phyloP scores from a whole-genome alignment of 2,888 invertebrate genomes.

The Augiades crinisus region DNA sequence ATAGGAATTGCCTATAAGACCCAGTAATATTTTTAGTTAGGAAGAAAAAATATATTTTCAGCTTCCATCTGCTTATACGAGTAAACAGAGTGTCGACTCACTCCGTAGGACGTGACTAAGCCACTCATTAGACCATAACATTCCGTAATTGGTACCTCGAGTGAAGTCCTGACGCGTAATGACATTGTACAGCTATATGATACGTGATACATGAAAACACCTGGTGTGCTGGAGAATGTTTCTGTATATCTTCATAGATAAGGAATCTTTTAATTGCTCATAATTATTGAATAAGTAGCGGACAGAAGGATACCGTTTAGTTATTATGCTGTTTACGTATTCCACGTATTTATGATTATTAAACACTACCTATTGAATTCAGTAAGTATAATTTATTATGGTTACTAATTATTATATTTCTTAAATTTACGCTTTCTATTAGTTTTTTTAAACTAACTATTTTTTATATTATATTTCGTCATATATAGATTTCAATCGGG shows the following conservation, averaged over 20 bases:
- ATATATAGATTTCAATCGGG: no score
- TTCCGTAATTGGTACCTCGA: constrained; percentile 14
- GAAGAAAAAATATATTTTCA: no score
- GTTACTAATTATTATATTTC: no score
- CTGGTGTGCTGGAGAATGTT: not conserved
- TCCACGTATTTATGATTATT: no score
- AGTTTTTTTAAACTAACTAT: no score
- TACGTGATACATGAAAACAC: constrained; percentile 15
- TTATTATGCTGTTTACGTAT: not conserved
- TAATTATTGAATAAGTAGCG: not conserved
- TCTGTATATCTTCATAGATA: constrained; percentile 4
- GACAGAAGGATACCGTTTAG: not conserved
- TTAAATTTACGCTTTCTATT: no score
- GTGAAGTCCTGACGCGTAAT: constrained; percentile 18
- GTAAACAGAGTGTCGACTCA: constrained; percentile 1
- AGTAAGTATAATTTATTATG: no score
- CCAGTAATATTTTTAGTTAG: no score
- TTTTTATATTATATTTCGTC: no score
- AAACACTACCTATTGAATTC: no score
- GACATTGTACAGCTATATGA: constrained; percentile 11
- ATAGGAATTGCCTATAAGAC: no score
- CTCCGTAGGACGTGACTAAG: constrained; percentile 20
- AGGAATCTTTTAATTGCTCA: constrained; percentile 5
- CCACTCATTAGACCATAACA: constrained; percentile 23
- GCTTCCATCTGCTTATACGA: not conserved